Percentiles rank a stretch among this genome's conserved stretches.
Conservation (phyloP, 2,797 vertebrate species). For the Acanthopagrus latus region DNA sequence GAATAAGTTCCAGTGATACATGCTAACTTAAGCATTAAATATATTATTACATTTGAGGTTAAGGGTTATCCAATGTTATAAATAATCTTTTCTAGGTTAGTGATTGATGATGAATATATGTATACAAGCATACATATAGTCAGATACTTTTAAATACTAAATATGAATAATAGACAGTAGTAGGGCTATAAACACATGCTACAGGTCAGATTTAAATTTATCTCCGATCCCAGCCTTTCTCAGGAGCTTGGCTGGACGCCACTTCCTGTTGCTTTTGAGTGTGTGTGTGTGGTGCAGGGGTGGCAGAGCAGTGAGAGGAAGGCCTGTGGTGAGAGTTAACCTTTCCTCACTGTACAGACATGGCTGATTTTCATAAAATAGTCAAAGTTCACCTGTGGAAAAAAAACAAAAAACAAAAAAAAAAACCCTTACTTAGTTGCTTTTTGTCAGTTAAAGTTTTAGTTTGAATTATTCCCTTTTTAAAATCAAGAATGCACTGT, state of each 20-base stretch:
- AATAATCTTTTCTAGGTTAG: neutral
- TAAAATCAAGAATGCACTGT: neutral
- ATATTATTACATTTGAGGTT: neutral
- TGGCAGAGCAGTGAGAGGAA: neutral
- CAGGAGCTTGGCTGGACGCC: neutral
- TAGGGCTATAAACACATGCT: neutral
- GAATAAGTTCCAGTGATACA: neutral
- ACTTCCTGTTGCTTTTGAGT: neutral
- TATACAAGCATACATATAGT: no score
- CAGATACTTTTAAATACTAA: no score
- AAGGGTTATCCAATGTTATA: neutral
- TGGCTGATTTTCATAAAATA: neutral
- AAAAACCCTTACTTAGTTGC: neutral
- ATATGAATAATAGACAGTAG: no score
- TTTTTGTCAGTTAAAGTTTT: conserved; percentile 1
- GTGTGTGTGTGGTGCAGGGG: neutral
- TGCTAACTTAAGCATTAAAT: conserved; percentile 4
- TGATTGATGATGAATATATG: neutral
- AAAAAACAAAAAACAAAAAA: no score
- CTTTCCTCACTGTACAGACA: neutral
- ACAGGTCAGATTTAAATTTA: neutral
- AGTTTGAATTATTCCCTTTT: neutral
- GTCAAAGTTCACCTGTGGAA: neutral
- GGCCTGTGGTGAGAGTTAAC: neutral
- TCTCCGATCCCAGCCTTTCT: neutral